A percentile compares a stretch with the other conserved stretches of the same genome.
Evolutionary conservation across 2,113 vertebrate genomes (phyloP).

Genomic region (Romanogobio albipinnatus): DNA sequence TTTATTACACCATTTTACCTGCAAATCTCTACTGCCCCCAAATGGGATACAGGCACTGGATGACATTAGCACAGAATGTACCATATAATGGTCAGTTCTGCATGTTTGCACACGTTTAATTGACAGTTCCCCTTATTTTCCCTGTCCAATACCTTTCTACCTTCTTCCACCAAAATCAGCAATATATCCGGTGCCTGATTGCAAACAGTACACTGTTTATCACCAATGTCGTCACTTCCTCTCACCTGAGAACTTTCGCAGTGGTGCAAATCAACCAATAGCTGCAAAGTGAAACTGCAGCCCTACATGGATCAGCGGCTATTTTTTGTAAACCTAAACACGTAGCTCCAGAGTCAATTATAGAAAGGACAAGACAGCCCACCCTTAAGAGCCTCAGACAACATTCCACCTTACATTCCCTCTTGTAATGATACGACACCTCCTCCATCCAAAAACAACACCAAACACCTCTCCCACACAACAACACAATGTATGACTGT

Average conservation of each 20-base stretch:
- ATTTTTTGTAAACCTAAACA: slow-evolving; percentile 67
- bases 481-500: slow-evolving; percentile 2
- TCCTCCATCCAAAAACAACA: slow-evolving; percentile 5
- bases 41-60: not conserved
- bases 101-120: not conserved
- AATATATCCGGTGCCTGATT: not conserved
- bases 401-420: slow-evolving; percentile 15
- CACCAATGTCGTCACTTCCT: not conserved
- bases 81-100: not conserved
- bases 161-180: not conserved
- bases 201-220: not conserved
- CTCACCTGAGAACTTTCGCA: not conserved
- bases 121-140: not conserved
- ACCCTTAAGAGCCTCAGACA: slow-evolving; percentile 56
- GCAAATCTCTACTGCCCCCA: not conserved
- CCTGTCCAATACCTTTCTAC: not conserved
- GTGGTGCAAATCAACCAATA: slow-evolving; percentile 64
- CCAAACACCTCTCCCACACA: not conserved
- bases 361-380: slow-evolving; percentile 65
- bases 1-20: slow-evolving; percentile 11
- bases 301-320: slow-evolving; percentile 63
- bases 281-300: slow-evolving; percentile 57
- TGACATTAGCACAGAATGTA: slow-evolving; percentile 1
- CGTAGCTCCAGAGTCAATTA: slow-evolving; percentile 72
- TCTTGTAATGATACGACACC: too few relatives aligned